Percentiles rank a stretch among this genome's conserved stretches.
These are phyloP conservation scores for Catamblyrhynchus diadema DNA, from an alignment of 2,797 vertebrate genomes.

Conservation along the genomic window DNA sequence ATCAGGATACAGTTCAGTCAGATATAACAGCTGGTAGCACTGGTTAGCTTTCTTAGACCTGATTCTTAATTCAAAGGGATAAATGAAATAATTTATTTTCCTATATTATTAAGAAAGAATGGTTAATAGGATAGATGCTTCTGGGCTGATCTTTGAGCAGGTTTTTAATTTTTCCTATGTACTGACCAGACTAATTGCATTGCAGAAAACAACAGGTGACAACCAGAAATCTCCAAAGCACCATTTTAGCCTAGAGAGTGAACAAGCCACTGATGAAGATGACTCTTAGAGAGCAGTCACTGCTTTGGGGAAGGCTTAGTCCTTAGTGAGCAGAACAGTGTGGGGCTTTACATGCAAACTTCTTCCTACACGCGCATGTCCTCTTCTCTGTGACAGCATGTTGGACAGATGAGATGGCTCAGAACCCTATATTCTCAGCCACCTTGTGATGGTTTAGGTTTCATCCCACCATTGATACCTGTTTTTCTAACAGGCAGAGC, in stretches of 20 bases:
- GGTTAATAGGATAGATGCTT: not conserved
- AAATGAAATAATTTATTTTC: not conserved
- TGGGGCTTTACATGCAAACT: not conserved
- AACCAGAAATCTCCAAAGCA: not conserved
- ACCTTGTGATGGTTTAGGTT: not conserved
- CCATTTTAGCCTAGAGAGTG: not conserved
- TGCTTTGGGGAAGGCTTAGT: not conserved
- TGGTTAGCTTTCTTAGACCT: not conserved
- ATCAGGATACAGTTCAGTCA: not conserved
- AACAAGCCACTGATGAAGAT: not conserved
- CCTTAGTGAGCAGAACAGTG: not conserved
- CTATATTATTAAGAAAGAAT: not conserved
- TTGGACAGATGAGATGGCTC: not conserved
- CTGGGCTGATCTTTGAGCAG: not conserved
- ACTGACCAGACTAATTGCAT: not conserved
- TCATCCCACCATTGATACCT: not conserved
- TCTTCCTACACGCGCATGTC: not conserved
- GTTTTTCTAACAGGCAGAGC: not conserved
- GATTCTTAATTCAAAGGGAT: not conserved
- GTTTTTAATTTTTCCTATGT: not conserved
- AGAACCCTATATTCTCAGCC: not conserved
- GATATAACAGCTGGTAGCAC: not conserved
- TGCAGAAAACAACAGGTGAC: not conserved
- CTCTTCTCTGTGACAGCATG: not conserved
- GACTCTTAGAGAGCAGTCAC: too few relatives aligned